Conservation (phyloP, 2,888 invertebrate species). For the Synanthedon vespiformis region DNA sequence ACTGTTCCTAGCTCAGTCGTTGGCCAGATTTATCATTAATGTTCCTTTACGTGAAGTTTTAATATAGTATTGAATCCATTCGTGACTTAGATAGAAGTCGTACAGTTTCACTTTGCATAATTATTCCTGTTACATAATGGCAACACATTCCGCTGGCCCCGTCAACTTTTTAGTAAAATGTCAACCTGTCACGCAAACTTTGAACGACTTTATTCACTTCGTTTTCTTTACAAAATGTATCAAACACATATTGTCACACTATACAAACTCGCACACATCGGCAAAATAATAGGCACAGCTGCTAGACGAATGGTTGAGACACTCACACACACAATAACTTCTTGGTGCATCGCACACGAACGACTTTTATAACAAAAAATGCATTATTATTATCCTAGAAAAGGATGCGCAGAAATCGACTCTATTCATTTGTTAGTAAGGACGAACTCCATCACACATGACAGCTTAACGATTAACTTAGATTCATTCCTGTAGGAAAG, state of each 20-base stretch:
- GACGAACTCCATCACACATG: slow-evolving; percentile 9
- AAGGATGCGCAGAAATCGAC: slow-evolving; percentile 30
- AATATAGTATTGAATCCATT: slow-evolving; percentile 10
- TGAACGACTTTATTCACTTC: slow-evolving; percentile 32
- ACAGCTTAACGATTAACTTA: slow-evolving; percentile 46
- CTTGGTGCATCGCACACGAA: slow-evolving; percentile 55
- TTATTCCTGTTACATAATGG: slow-evolving; percentile 31
- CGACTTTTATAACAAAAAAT: slow-evolving; percentile 59
- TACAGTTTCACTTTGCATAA: slow-evolving; percentile 32
- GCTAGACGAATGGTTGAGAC: slow-evolving; percentile 49
- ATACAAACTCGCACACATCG: slow-evolving; percentile 44
- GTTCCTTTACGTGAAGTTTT: too few species aligned
- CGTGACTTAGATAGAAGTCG: slow-evolving; percentile 33
- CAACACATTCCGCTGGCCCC: slow-evolving; percentile 31
- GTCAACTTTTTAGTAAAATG: slow-evolving; percentile 26
- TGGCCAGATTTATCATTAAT: too few species aligned
- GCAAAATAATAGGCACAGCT: slow-evolving; percentile 64
- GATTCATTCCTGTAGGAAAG: slow-evolving; percentile 36
- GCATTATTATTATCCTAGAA: slow-evolving; percentile 63
- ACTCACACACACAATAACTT: slow-evolving; percentile 20
- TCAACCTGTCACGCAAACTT: slow-evolving; percentile 46
- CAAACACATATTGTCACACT: slow-evolving; percentile 25
- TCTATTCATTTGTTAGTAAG: slow-evolving; percentile 11
- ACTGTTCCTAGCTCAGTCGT: too few species aligned
- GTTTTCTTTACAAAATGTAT: slow-evolving; percentile 20